Evolutionary conservation across 2,888 invertebrate genomes (phyloP), one percentile per base, ranked within the genome.

Genomic region (Cantharis flavilabris): DNA sequence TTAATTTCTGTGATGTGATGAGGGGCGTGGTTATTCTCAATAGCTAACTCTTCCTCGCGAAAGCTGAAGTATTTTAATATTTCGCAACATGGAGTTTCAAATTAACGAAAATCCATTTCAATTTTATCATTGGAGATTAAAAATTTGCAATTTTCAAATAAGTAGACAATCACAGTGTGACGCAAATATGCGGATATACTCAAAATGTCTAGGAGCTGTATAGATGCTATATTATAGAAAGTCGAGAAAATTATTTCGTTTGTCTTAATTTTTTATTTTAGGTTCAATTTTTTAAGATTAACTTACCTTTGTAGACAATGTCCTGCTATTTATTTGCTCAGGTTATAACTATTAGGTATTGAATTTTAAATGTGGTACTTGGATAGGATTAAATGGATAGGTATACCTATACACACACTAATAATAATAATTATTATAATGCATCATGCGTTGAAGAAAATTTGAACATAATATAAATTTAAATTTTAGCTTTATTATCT

Each of bases 21-120:
- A 85, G 84, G 85, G 85, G 85, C 84, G 85, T 85, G 85, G 85
- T 49, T 49, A 49, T 84, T 83, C 83, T 76, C 75, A 77, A 79
- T 83, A 76, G 78, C 72, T 72, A 73, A 70, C 73, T 69, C 65
- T 62, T 67, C 73, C 64, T 75, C 77, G 63, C 67, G 64, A 62
- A 77, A 75, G 33, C 75, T 67, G 67, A 30, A 62, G 76, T 73
- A 72, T 75, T 77, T 65, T 76, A 62, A 49, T 49, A 49, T 49
- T 49, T 49, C 49, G n/a, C n/a, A 49, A 49, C 49, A 49, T 49
- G 49, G 49, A 49, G 49, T 49, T 49, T 49, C n/a, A 49, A 49
- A 49, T n/a, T 49, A 49, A 49, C 49, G 49, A 49, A 49, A 49
- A 49, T 49, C 49, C n/a, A 49, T 49, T 49, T 49, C 49, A n/a